Conservation (phyloP, 2,888 invertebrate genomes). For the Protodeltote pygarga region DNA sequence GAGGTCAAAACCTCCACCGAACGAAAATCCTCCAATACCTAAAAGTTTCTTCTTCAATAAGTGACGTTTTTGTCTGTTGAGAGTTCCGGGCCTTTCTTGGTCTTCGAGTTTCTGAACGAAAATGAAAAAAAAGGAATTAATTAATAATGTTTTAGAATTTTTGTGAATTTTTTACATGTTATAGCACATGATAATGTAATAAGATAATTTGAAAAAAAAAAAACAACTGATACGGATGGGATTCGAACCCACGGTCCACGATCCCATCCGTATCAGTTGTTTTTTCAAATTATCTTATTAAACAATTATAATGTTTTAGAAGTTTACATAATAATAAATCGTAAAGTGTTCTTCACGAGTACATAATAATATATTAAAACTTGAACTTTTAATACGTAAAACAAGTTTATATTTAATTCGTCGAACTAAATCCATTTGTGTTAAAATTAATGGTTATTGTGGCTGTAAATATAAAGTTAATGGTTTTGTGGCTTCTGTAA, state of each 20-base stretch:
- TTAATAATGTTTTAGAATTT: background rate
- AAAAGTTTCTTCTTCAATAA: slow-evolving; percentile 57
- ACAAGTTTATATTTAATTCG: background rate
- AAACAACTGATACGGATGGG: no score
- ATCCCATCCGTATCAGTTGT: no score
- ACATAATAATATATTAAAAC: no score
- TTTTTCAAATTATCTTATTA: no score
- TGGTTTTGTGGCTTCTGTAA: background rate
- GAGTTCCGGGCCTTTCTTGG: slow-evolving; percentile 56
- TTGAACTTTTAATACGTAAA: slow-evolving; percentile 18
- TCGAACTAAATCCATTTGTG: background rate
- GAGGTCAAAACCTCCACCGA: slow-evolving; percentile 47
- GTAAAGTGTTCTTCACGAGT: no score
- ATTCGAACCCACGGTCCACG: no score
- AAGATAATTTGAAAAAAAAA: no score
- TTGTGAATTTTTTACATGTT: background rate
- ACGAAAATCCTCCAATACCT: slow-evolving; percentile 45
- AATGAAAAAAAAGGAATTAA: slow-evolving; percentile 4
- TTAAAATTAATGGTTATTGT: slow-evolving; percentile 5
- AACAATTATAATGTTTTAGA: no score
- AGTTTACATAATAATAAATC: no score
- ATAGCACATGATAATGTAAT: no score
- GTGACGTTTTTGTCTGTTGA: slow-evolving; percentile 71
- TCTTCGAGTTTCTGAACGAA: slow-evolving; percentile 79
- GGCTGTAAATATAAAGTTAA: slow-evolving; percentile 7